Evolutionary conservation across 2,797 vertebrate genomes (phyloP).

Genomic region (Falco naumanni): DNA sequence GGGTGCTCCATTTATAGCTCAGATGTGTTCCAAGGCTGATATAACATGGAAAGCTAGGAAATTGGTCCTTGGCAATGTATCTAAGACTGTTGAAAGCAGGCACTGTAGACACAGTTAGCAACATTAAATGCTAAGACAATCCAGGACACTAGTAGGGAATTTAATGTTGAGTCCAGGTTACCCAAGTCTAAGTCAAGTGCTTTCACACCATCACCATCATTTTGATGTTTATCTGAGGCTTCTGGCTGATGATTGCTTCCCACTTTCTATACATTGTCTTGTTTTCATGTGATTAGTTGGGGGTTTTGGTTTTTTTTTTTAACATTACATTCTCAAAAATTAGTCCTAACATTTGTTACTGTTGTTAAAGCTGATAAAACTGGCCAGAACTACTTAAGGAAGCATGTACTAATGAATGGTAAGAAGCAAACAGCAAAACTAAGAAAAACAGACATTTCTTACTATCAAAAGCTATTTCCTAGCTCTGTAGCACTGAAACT

Average conservation of each 20-base stretch:
- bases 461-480: not conserved
- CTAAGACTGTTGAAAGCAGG: not conserved
- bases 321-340: not conserved
- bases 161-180: not conserved
- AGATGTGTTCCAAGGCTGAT: not conserved
- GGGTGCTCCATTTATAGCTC: accelerated
- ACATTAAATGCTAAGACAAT: not conserved
- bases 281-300: not conserved
- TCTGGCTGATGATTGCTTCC: not conserved
- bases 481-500: not conserved
- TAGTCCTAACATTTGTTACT: not conserved
- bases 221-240: not conserved
- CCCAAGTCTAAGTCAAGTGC: not conserved
- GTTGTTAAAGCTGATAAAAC: not conserved
- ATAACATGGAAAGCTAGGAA: not conserved
- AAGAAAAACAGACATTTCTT: not conserved
- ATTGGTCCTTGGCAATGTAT: not conserved
- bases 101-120: not conserved
- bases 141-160: not conserved
- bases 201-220: not conserved
- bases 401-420: not conserved
- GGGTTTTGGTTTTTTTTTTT: not conserved
- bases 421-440: not conserved
- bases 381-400: not conserved
- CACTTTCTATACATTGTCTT: not conserved